Evolutionary conservation across 2,113 vertebrate species (phyloP).

Genomic region (Sinocyclocheilus maitianheensis): DNA sequence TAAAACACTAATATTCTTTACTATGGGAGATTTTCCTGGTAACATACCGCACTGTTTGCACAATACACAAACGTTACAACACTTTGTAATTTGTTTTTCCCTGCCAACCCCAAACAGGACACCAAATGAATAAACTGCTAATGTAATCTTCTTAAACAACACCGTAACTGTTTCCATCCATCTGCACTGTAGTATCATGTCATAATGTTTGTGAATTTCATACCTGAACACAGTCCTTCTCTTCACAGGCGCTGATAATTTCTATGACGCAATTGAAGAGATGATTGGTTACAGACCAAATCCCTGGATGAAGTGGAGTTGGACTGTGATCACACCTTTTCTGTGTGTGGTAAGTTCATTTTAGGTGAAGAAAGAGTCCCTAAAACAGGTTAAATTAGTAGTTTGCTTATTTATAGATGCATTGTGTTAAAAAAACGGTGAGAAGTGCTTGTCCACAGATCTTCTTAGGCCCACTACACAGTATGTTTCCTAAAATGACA

Average conservation of each 20-base stretch:
- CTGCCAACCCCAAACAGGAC: not conserved
- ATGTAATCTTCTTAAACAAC: not conserved
- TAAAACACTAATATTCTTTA: not conserved
- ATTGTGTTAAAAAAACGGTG: not conserved
- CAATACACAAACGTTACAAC: not conserved
- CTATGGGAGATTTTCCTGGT: not conserved
- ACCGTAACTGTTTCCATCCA: not conserved
- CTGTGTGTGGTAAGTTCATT: slow-evolving; percentile 86
- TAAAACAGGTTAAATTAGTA: not conserved
- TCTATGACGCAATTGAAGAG: slow-evolving; percentile 97
- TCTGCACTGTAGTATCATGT: not conserved
- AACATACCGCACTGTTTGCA: not conserved
- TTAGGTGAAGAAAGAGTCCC: not conserved
- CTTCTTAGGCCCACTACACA: not conserved
- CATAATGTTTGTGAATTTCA: not conserved
- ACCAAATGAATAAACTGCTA: not conserved
- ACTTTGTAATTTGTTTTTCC: not conserved
- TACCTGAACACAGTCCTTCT: not conserved
- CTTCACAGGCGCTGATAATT: slow-evolving; percentile 90
- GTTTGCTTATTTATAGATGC: not conserved
- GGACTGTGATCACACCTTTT: slow-evolving; percentile 89
- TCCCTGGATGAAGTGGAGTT: slow-evolving; percentile 99
- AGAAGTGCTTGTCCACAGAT: not conserved
- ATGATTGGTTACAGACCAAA: slow-evolving; percentile 99
- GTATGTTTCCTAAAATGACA: slow-evolving; percentile 1